Base-by-base conservation (phyloP, 2,113 vertebrate species). In the Eurypyga helias region DNA sequence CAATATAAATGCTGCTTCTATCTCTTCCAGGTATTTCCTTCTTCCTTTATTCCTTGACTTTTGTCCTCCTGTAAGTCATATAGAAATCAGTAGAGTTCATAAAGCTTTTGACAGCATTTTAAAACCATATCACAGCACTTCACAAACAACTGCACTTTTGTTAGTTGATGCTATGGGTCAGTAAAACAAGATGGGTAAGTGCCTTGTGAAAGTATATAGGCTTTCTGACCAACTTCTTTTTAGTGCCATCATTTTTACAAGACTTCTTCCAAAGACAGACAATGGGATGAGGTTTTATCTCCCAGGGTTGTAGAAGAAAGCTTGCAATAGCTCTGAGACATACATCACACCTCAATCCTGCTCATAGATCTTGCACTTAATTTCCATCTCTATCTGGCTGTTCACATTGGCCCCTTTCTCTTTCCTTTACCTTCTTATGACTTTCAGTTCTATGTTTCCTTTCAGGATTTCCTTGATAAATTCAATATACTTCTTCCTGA, bases 131-230 rank as follows among this genome's bases (percentile, higher is more conserved):
- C 33, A 67, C 34, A 67, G 70, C 61, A 84, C 65, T 72, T 58
- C 55, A 43, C 31, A 82, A 91, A 71, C 34, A 76, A 23, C 20
- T 52, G 38, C 4, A 20, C 28, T 72, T 89, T 28, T 65, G 4
- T n/a, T 87, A 25, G 33, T 45, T 82, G 78, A 48, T 85, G 38
- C 45, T 83, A 29, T 61, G 70, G 45, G 69, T 94, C 84, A 72
- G 38, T 85, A 89, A 82, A 96, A 87, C 26, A 64, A 91, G 87
- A 76, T 17, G 60, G 65, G 84, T 84, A 93, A 91, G 94, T 8
- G 19, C 34, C 33, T 71, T 76, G 20, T 84, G 84, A 76, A 91
- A 93, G n/a, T 57, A n/a, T 76, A 92, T 29, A 61, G 84, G 57
- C 45, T 87, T 93, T 94, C 79, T 75, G 45, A 79, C 14, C 69